Evolutionary conservation across 2,797 vertebrate species (phyloP).

Genomic region (Macropodus opercularis): DNA sequence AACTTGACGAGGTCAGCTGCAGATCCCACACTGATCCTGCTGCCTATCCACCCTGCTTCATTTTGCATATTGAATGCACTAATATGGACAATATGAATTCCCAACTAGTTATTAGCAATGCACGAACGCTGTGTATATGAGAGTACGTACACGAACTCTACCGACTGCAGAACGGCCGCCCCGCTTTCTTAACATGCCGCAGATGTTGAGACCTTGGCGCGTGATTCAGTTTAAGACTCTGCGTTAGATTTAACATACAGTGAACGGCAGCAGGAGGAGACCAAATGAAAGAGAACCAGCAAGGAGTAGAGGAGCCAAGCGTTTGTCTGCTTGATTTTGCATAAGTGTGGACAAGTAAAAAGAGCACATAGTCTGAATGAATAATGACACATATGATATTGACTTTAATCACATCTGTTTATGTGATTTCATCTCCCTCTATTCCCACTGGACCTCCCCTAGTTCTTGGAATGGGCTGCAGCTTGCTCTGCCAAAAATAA

Average conservation of each 20-base stretch:
- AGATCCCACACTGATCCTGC: conserved; percentile 63
- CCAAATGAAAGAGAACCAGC: conserved; percentile 21
- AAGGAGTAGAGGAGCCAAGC: conserved; percentile 22
- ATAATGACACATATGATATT: conserved; percentile 79
- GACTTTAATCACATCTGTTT: conserved; percentile 83
- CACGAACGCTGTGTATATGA: conserved; percentile 11
- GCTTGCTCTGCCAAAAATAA: conserved; percentile 79
- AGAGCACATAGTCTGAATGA: conserved; percentile 63
- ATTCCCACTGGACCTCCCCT: conserved; percentile 75
- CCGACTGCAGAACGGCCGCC: not conserved
- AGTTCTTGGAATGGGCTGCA: conserved; percentile 77
- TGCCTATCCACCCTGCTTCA: conserved; percentile 48
- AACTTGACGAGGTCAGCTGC: conserved; percentile 71
- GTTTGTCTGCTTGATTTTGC: conserved; percentile 46
- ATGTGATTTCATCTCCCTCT: conserved; percentile 77
- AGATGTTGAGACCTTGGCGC: conserved; percentile 29
- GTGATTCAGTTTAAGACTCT: conserved; percentile 9
- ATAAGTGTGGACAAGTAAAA: conserved; percentile 44
- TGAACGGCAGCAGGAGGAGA: conserved; percentile 9
- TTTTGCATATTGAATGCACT: conserved; percentile 47
- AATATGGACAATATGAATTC: conserved; percentile 42
- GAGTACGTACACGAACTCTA: conserved; percentile 1
- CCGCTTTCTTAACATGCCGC: conserved; percentile 6
- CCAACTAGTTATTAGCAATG: conserved; percentile 13
- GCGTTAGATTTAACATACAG: conserved; percentile 2